These are phyloP conservation scores for Protomyctophum bolini DNA, from an alignment of 2,113 vertebrate genomes.

Conservation along the genomic window DNA sequence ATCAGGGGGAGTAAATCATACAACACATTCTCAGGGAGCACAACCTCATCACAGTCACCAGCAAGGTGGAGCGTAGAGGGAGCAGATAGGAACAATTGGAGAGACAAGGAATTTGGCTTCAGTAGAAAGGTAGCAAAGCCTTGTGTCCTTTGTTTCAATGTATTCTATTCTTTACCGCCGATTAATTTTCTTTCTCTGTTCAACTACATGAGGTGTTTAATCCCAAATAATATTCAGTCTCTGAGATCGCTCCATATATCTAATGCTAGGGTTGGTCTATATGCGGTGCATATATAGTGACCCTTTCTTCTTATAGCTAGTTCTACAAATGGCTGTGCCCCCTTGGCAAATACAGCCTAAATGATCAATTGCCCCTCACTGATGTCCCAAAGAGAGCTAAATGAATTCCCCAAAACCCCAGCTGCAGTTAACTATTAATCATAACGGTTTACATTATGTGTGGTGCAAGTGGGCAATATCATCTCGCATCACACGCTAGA, in stretches of 20 bases:
- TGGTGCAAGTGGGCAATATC: conserved; percentile 22
- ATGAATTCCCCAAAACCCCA: neutral
- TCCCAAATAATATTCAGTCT: conserved; percentile 4
- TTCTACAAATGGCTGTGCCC: conserved; percentile 9
- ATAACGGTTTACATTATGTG: conserved; percentile 8
- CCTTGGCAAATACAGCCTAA: conserved; percentile 12
- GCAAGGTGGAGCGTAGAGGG: conserved; percentile 34
- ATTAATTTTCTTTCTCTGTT: neutral
- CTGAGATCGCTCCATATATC: conserved; percentile 47
- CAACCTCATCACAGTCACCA: conserved; percentile 57
- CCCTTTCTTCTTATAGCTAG: conserved; percentile 32
- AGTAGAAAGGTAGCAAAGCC: conserved; percentile 29
- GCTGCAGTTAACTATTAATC: conserved; percentile 18
- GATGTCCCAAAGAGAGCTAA: neutral
- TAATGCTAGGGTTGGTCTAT: conserved; percentile 34
- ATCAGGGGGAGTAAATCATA: conserved; percentile 70
- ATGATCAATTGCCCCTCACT: conserved; percentile 3
- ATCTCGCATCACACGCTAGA: conserved; percentile 45
- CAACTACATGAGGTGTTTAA: neutral
- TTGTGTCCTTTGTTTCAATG: conserved; percentile 14
- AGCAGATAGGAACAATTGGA: conserved; percentile 43
- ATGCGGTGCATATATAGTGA: conserved; percentile 33
- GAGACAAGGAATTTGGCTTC: conserved; percentile 11
- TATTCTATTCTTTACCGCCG: conserved; percentile 1
- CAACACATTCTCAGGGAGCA: conserved; percentile 61